These are phyloP conservation scores for Lacerta bilineata DNA, from an alignment of 2,797 vertebrate species.

Conservation along the genomic window DNA sequence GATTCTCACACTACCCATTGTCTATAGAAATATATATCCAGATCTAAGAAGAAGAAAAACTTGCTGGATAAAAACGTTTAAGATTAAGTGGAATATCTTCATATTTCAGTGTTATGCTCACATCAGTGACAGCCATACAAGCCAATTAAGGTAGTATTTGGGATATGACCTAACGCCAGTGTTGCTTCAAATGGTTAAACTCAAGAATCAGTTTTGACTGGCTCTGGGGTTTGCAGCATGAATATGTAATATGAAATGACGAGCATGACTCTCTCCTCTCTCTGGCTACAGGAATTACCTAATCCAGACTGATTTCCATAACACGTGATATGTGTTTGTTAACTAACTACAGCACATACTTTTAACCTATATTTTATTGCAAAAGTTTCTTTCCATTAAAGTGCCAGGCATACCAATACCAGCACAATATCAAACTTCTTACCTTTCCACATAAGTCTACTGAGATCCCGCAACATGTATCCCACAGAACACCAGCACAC, in stretches of 20 bases:
- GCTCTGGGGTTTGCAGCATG: too few species aligned
- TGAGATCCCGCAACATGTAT: neutral
- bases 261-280: neutral
- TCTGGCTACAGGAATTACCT: neutral
- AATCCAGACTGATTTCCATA: neutral
- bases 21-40: slow-evolving; percentile 45
- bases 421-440: neutral
- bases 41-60: slow-evolving; percentile 25
- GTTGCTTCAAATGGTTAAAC: neutral
- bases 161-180: neutral
- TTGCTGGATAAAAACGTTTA: slow-evolving; percentile 49
- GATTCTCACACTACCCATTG: slow-evolving; percentile 14
- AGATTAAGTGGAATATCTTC: slow-evolving; percentile 33
- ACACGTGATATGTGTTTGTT: neutral
- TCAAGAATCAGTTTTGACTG: neutral
- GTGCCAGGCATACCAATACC: neutral
- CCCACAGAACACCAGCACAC: neutral
- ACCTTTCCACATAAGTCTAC: neutral
- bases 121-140: neutral
- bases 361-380: too few species aligned
- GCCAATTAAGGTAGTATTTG: neutral
- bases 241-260: neutral
- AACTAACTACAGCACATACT: too few species aligned
- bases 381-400: neutral
- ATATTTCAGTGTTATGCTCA: neutral